Base-by-base conservation (phyloP, 2,113 vertebrate species). In the Aplodontia rufa region DNA sequence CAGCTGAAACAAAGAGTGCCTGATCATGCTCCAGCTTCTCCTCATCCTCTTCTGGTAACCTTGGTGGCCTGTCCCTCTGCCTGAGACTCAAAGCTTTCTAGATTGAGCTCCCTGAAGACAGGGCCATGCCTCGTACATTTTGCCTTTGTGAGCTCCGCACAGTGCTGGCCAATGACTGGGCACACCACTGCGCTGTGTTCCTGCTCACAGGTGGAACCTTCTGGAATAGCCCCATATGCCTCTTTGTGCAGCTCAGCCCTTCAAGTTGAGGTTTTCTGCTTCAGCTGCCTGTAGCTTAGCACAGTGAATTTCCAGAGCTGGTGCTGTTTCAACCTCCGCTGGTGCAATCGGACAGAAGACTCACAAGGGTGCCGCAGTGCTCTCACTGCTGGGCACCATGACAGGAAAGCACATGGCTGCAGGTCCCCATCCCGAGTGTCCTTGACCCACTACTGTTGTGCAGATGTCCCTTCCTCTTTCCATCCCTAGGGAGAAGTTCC, bases 361-460 rank as follows among this genome's bases (percentile, higher is more conserved):
- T 62, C n/a, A 11, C 16, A 53, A 40, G 47, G 53, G 3, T 17
- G 26, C 30, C 0, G 0, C 5, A 6, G 62, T 2, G 11, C 35
- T 22, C 45, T 42, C 1, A 1, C 32, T 0, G 2, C 55, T 84
- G 28, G 11, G 58, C 3, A 3, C 58, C 7, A 1, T 19, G 8
- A 6, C 7, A 6, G 22, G 22, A 9, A 10, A 1, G 24, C 45
- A 1, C 1, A 7, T 1, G 13, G 13, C 51, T 0, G 1, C 5
- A 75, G 28, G 16, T 4, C 60, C 8, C 14, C 37, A 1, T 1
- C 17, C n/a, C 12, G 40, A 42, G 47, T 2, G 3, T n/a, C 35
- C 35, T 60, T 13, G 7, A 9, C 1, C 10, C 40, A 6, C 35
- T 74, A 2, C 58, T 17, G 1, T 1, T 47, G 24, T 62, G 51